Percentiles rank a stretch among this genome's conserved stretches.
Evolutionary conservation across 2,113 vertebrate species (phyloP).

Genomic region (Sterrhoptilus dennistouni): DNA sequence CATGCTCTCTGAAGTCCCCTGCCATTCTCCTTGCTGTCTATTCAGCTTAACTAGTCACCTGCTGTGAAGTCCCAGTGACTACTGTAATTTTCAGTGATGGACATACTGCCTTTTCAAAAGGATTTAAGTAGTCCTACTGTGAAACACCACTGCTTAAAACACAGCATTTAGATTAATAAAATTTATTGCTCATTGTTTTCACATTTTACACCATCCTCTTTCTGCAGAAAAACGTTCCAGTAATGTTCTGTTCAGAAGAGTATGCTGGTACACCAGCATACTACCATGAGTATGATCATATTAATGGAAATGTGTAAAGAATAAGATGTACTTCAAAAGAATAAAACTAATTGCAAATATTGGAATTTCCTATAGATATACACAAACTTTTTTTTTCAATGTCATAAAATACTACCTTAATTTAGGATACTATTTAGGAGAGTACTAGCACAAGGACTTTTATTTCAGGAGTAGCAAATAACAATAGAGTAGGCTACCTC

Average conservation of each 20-base stretch:
- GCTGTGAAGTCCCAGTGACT: neutral
- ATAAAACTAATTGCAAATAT: neutral
- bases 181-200: neutral
- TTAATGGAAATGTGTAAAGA: neutral
- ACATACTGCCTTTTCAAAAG: neutral
- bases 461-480: neutral
- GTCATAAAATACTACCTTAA: neutral
- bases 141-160: neutral
- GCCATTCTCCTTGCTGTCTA: neutral
- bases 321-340: neutral
- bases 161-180: neutral
- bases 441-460: neutral
- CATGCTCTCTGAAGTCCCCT: neutral
- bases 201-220: neutral
- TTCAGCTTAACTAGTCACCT: neutral
- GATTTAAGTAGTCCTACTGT: neutral
- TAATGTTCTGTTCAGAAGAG: neutral
- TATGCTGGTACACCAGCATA: neutral
- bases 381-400: neutral
- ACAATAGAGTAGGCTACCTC: neutral
- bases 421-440: neutral
- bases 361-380: neutral
- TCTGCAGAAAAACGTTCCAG: neutral
- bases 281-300: rapidly evolving
- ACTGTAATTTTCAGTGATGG: neutral